Percentiles rank a stretch among this genome's conserved stretches.
These are phyloP conservation scores for Oncopodura yosiiana DNA, from an alignment of 1,140 invertebrate species.

Conservation along the genomic window DNA sequence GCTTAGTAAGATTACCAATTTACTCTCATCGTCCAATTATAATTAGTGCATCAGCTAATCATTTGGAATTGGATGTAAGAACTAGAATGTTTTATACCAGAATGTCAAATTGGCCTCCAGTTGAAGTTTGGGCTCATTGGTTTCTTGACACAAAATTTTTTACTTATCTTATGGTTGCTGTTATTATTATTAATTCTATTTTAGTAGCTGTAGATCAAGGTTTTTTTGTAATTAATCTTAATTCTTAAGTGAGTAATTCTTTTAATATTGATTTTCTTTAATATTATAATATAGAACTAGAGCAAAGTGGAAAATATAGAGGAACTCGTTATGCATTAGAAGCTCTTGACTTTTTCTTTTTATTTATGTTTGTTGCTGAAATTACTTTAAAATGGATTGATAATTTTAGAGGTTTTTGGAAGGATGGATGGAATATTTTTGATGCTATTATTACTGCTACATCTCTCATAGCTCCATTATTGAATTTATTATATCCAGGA, in stretches of 20 bases:
- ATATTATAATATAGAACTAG: no score
- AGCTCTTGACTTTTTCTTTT: slow-evolving; percentile 34
- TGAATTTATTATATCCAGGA: slow-evolving; percentile 18
- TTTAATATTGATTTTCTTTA: no score
- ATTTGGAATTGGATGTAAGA: slow-evolving; percentile 12
- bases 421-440: slow-evolving; percentile 37
- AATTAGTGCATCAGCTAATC: no score
- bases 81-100: slow-evolving; percentile 18
- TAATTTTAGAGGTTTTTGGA: slow-evolving; percentile 36
- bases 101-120: slow-evolving; percentile 21
- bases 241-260: no score
- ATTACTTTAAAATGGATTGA: slow-evolving; percentile 37
- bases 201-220: slow-evolving; percentile 21
- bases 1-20: slow-evolving; percentile 20
- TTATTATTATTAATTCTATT: slow-evolving; percentile 22
- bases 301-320: background rate
- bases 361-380: slow-evolving; percentile 36
- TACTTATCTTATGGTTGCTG: slow-evolving; percentile 17
- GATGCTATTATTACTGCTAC: slow-evolving; percentile 33
- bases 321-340: slow-evolving; percentile 5
- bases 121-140: slow-evolving; percentile 25
- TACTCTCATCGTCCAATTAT: slow-evolving; percentile 6
- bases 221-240: no score
- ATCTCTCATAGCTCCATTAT: slow-evolving; percentile 28
- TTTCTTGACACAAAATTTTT: slow-evolving; percentile 19